These are phyloP conservation scores for Ectemnius continuus DNA, from an alignment of 2,888 invertebrate species.

Conservation along the genomic window DNA sequence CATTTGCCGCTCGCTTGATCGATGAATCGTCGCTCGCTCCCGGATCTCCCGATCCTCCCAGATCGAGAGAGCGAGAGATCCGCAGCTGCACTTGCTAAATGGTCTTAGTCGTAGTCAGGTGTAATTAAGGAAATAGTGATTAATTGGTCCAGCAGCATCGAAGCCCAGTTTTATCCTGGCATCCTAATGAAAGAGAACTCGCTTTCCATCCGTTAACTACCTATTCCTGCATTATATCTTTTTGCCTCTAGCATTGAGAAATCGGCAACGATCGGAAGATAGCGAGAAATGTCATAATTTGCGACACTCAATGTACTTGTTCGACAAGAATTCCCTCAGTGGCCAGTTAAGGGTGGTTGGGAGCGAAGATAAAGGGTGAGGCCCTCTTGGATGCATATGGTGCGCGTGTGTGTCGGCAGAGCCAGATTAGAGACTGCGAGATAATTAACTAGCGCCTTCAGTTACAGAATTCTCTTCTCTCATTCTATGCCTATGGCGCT, in stretches of 20 bases:
- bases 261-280: background rate
- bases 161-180: too few relatives aligned
- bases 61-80: background rate
- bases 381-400: constrained; percentile 51
- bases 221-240: background rate
- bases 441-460: constrained; percentile 77
- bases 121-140: background rate
- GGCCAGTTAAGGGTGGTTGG: constrained; percentile 57
- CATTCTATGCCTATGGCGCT: too few relatives aligned
- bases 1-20: constrained; percentile 22
- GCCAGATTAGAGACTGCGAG: constrained; percentile 76
- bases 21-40: background rate
- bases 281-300: constrained; percentile 43
- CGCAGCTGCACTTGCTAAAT: too few relatives aligned
- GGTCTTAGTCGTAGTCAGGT: too few relatives aligned
- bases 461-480: too few relatives aligned
- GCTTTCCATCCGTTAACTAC: too few relatives aligned
- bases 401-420: constrained; percentile 74
- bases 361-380: constrained; percentile 35
- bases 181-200: too few relatives aligned
- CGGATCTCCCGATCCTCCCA: background rate
- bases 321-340: constrained; percentile 21
- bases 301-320: constrained; percentile 28
- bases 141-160: too few relatives aligned
- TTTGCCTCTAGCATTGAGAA: background rate